phyloP scores from a whole-genome alignment of 2,888 invertebrate species.

The Tenthredo notha region DNA sequence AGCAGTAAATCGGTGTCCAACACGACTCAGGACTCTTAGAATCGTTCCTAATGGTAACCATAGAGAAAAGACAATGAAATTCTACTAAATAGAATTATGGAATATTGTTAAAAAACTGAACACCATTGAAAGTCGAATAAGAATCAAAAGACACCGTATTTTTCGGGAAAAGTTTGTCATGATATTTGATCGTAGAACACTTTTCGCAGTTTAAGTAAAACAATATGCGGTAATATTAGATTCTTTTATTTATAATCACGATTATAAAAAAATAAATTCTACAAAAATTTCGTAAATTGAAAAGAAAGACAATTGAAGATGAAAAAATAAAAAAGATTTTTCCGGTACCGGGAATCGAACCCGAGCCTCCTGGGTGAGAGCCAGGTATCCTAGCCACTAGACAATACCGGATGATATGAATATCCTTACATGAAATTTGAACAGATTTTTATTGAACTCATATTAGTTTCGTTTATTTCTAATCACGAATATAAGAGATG shows the following conservation, averaged over 20 bases:
- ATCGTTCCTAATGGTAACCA: neutral
- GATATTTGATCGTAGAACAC: neutral
- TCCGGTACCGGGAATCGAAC: conserved; percentile 82
- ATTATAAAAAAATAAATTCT: too few relatives aligned
- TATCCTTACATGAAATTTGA: too few relatives aligned
- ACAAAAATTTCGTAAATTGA: too few relatives aligned
- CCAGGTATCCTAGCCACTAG: conserved; percentile 83
- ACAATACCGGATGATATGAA: conserved; percentile 79
- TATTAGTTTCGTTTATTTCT: neutral
- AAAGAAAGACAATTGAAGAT: too few relatives aligned
- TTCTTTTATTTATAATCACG: too few relatives aligned
- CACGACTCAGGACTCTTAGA: neutral
- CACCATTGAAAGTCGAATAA: neutral
- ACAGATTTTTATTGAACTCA: neutral
- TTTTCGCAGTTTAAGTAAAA: neutral
- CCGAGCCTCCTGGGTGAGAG: conserved; percentile 83
- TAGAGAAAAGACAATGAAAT: neutral
- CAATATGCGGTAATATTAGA: neutral
- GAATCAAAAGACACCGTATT: too few relatives aligned
- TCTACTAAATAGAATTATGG: neutral
- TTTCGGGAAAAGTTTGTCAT: too few relatives aligned
- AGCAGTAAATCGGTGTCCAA: neutral
- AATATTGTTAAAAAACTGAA: neutral
- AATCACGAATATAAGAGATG: neutral
- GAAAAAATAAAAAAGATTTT: too few relatives aligned